These are phyloP conservation scores for Dasysyrphus albostriatus DNA, from an alignment of 2,888 invertebrate genomes.

Conservation along the genomic window DNA sequence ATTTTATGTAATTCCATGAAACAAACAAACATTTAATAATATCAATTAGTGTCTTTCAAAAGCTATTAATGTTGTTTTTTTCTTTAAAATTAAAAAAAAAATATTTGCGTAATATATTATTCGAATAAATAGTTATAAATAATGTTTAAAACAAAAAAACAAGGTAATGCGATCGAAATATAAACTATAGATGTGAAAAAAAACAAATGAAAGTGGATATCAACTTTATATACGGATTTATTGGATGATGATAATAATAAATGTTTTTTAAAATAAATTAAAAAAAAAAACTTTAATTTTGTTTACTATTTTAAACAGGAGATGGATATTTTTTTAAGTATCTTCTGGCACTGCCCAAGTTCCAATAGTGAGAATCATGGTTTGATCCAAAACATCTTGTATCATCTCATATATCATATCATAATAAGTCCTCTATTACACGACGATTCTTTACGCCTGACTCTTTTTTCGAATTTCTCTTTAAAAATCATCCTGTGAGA, in stretches of 20 bases:
- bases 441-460: too few species aligned
- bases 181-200: conserved; percentile 33
- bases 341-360: too few species aligned
- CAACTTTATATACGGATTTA: conserved; percentile 73
- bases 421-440: too few species aligned
- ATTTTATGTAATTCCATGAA: conserved; percentile 32
- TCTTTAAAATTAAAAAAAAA: neutral
- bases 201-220: conserved; percentile 48
- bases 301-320: too few species aligned
- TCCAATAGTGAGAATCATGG: too few species aligned
- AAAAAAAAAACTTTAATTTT: too few species aligned
- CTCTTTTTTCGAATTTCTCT: too few species aligned
- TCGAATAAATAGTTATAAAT: conserved; percentile 21
- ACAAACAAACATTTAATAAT: conserved; percentile 20
- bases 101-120: conserved; percentile 42
- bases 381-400: too few species aligned
- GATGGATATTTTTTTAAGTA: too few species aligned
- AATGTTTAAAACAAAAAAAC: conserved; percentile 21
- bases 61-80: conserved; percentile 55
- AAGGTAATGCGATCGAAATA: conserved; percentile 34
- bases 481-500: too few species aligned
- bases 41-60: conserved; percentile 36
- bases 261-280: conserved; percentile 52
- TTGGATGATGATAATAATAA: conserved; percentile 73
- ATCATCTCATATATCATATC: too few species aligned